phyloP scores from a whole-genome alignment of 2,888 invertebrate species.

The Leptinotarsa rubiginosa region DNA sequence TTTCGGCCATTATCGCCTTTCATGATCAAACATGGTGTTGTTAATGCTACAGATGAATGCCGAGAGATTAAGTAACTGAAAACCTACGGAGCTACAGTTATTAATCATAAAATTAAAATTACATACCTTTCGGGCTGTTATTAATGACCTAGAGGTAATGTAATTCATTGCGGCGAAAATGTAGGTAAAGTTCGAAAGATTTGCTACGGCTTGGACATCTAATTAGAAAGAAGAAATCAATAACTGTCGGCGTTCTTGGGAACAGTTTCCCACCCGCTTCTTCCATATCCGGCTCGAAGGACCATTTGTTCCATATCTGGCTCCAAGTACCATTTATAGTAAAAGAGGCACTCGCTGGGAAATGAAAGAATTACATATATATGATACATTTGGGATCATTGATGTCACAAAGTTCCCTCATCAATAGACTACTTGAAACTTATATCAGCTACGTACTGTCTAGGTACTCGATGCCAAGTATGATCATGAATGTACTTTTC shows the following conservation, averaged over 20 bases:
- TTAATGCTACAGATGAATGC: conserved; percentile 29
- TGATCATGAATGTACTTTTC: conserved; percentile 9
- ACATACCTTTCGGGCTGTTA: conserved; percentile 19
- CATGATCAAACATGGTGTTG: conserved; percentile 30
- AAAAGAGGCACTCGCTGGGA: too few species aligned
- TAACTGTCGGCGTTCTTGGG: background rate
- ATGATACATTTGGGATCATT: background rate
- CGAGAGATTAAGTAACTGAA: conserved; percentile 29
- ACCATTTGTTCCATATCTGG: background rate
- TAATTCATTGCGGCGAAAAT: background rate
- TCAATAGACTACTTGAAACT: conserved; percentile 33
- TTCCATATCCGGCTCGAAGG: background rate
- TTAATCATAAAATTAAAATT: conserved; percentile 29
- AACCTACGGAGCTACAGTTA: conserved; percentile 27
- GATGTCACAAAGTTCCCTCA: conserved; percentile 28
- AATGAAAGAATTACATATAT: background rate
- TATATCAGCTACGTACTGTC: conserved; percentile 28
- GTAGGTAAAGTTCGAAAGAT: background rate
- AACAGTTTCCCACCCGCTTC: background rate
- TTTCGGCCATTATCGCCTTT: conserved; percentile 30
- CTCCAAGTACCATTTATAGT: too few species aligned
- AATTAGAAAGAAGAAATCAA: conserved; percentile 1
- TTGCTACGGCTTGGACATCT: background rate
- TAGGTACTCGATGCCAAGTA: conserved; percentile 26
- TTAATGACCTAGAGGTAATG: background rate